Evolutionary conservation across 2,888 invertebrate species (phyloP), one percentile per base, ranked within the genome.

Genomic region (Napeogenes sylphis): DNA sequence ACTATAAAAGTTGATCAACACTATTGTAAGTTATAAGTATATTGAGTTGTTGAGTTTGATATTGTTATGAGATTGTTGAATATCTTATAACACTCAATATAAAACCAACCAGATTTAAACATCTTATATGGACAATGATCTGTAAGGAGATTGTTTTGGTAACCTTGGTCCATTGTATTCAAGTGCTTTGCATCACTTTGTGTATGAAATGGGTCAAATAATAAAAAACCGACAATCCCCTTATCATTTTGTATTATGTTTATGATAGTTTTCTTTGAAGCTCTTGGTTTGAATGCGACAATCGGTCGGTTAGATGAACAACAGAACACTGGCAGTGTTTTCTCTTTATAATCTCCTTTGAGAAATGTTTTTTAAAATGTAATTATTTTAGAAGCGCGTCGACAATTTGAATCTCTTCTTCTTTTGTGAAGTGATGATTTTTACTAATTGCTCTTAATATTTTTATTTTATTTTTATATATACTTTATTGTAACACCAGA

Each of bases 281-380:
- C 63, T 63, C 67, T 68, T 67, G 51, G 66, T 65, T 71, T 67
- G 68, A 75, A 73, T 72, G 65, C 65, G 65, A 70, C 69, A 69
- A 71, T 68, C 70, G 66, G 67, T 70, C 63, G 68, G 67, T 59
- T 60, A 66, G 64, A 61, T 55, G 64, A 60, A 67, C 56, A 63
- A 66, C 58, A 55, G 64, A 60, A 64, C 61, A 69, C 67, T 70
- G 73, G 72, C 64, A 59, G 63, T 65, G 62, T 68, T 65, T 66
- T 69, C 70, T 68, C 68, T 64, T 69, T 68, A 65, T 69, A 70
- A 67, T 63, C 61, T 71, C 69, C 71, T 70, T 71, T 73, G 70
- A 70, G 63, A 57, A 71, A 70, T 69, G 71, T 74, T 75, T 76
- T 76, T 73, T 69, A 71, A 75, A 80, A 81, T 77, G 78, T 75